A percentile compares a stretch with the other conserved stretches of the same genome.
Evolutionary conservation across 2,888 invertebrate genomes (phyloP).

Genomic region (Pyrgus malvae): DNA sequence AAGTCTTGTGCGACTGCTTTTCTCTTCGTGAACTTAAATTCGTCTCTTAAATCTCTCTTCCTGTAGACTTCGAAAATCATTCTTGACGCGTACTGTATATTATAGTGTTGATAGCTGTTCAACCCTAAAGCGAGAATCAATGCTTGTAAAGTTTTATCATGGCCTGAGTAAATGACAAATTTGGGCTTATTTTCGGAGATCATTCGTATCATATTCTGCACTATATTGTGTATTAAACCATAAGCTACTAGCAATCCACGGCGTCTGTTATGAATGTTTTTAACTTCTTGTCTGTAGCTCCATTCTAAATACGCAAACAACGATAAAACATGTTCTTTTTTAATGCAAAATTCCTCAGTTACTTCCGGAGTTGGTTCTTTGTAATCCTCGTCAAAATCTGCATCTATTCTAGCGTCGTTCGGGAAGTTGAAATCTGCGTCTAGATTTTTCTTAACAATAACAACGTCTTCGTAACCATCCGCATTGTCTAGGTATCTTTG

Average conservation of each 20-base stretch:
- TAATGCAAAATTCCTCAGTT: constrained; percentile 81
- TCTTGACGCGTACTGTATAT: constrained; percentile 93
- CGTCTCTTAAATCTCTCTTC: constrained; percentile 76
- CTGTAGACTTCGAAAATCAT: constrained; percentile 94
- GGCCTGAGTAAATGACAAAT: constrained; percentile 93
- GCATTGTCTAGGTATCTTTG: constrained; percentile 69
- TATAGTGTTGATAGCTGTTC: constrained; percentile 82
- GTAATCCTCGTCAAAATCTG: constrained; percentile 73
- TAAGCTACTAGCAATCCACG: constrained; percentile 89
- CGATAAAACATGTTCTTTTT: constrained; percentile 87
- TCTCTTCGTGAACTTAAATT: constrained; percentile 78
- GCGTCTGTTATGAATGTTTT: constrained; percentile 83
- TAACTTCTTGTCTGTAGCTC: constrained; percentile 85
- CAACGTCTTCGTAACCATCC: constrained; percentile 73
- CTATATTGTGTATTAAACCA: constrained; percentile 91
- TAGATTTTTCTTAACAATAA: constrained; percentile 74
- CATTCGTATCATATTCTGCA: constrained; percentile 89
- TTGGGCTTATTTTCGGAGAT: constrained; percentile 88
- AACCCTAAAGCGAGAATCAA: constrained; percentile 91
- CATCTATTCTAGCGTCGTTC: constrained; percentile 68
- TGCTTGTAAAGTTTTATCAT: constrained; percentile 94
- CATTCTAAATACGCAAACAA: constrained; percentile 92
- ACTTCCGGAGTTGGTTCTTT: constrained; percentile 63
- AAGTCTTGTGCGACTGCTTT: constrained; percentile 85
- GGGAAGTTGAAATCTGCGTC: constrained; percentile 78